A percentile compares a stretch with the other conserved stretches of the same genome.
phyloP scores from a whole-genome alignment of 92 coral and sea anemone species.

The Zoanthus solanderi region DNA sequence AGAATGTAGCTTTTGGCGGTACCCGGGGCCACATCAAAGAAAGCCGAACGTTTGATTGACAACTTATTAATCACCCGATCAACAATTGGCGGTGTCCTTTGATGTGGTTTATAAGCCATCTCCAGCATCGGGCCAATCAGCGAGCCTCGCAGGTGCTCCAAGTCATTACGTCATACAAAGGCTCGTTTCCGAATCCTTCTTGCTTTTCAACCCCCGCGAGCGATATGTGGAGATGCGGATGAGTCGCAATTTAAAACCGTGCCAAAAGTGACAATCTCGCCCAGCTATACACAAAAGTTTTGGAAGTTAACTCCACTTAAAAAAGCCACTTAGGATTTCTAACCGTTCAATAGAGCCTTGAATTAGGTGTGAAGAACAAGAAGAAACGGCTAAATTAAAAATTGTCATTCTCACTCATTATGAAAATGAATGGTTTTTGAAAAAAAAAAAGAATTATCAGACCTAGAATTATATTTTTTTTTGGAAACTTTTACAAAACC shows the following conservation, averaged over 20 bases:
- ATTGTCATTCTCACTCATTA: neutral
- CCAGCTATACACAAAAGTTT: conserved; percentile 11
- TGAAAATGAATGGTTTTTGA: neutral
- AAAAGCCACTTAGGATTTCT: neutral
- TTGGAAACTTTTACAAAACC: too few relatives aligned
- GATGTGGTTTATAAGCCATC: conserved; percentile 55
- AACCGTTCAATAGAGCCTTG: neutral
- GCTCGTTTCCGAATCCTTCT: conserved; percentile 44
- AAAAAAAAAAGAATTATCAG: neutral
- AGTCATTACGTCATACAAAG: conserved; percentile 43
- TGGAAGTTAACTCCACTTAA: neutral
- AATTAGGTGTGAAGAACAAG: neutral
- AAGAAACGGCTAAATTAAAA: neutral
- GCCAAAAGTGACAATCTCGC: neutral
- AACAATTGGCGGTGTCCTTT: conserved; percentile 56
- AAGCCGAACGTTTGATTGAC: conserved; percentile 97
- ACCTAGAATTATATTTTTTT: neutral
- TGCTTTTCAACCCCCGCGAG: conserved; percentile 47
- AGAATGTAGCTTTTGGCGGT: conserved; percentile 81
- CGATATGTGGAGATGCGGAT: conserved; percentile 15
- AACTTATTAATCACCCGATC: conserved; percentile 98
- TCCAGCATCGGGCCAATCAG: conserved; percentile 82
- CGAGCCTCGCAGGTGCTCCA: conserved; percentile 70
- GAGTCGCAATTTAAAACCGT: neutral
- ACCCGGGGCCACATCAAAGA: conserved; percentile 91